Conservation (phyloP, 1,140 invertebrate species). For the Penaeus japonicus region DNA sequence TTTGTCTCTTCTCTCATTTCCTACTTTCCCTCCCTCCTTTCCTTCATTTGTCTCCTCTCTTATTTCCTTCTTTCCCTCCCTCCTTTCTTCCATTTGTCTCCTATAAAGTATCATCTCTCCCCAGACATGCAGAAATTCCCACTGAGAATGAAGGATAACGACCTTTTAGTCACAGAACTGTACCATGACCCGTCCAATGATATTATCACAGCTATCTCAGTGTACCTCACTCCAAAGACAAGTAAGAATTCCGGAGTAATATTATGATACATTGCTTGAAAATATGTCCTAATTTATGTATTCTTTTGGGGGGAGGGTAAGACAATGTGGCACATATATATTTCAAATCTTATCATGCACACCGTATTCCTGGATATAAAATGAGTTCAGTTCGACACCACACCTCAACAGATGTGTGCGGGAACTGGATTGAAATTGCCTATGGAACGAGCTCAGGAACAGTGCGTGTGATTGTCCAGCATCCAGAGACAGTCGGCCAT, state of each 20-base stretch:
- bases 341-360: neutral
- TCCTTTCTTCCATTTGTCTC: neutral
- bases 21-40: neutral
- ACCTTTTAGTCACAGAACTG: conserved; percentile 94
- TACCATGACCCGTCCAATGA: conserved; percentile 94
- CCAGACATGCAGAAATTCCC: conserved; percentile 99
- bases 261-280: neutral
- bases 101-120: conserved; percentile 62
- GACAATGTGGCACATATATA: neutral
- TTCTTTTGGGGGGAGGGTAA: neutral
- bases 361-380: neutral
- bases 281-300: neutral
- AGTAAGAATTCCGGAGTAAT: conserved; percentile 24
- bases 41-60: neutral
- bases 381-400: neutral
- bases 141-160: conserved; percentile 97
- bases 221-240: conserved; percentile 97
- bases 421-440: conserved; percentile 99
- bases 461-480: conserved; percentile 96
- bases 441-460: conserved; percentile 96
- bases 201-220: conserved; percentile 97
- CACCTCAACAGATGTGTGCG: conserved; percentile 80
- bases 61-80: neutral
- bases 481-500: conserved; percentile 97
- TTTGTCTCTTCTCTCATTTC: neutral